Percentiles rank a stretch among this genome's conserved stretches.
Evolutionary conservation across 2,888 invertebrate species (phyloP).

Genomic region (Oxyteleia sp.): DNA sequence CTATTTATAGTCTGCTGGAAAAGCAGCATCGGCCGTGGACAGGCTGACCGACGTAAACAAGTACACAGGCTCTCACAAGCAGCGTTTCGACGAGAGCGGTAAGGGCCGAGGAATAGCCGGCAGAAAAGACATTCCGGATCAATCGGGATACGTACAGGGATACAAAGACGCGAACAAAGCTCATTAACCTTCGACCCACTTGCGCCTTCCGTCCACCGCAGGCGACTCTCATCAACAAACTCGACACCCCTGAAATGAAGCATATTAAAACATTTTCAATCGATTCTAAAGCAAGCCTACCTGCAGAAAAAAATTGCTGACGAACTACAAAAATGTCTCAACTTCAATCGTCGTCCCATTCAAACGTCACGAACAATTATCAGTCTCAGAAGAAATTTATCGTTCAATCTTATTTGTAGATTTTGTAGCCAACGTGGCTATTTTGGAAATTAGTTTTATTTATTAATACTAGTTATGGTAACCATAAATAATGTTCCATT

Average conservation of each 20-base stretch:
- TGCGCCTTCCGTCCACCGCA: constrained; percentile 48
- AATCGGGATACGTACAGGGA: constrained; percentile 94
- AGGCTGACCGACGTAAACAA: constrained; percentile 95
- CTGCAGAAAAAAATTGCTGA: neutral
- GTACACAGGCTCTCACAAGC: constrained; percentile 95
- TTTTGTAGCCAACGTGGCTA: too few species aligned
- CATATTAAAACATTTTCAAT: constrained; percentile 39
- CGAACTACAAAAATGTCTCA: neutral
- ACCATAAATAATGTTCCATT: too few species aligned
- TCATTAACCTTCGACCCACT: constrained; percentile 67
- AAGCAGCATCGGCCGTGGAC: constrained; percentile 89
- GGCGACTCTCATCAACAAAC: constrained; percentile 12
- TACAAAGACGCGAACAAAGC: constrained; percentile 92
- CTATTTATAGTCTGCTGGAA: constrained; percentile 84
- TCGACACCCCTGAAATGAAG: constrained; percentile 34
- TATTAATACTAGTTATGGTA: too few species aligned
- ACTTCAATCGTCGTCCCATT: too few species aligned
- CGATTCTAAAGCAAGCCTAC: neutral
- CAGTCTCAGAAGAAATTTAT: too few species aligned
- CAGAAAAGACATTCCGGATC: constrained; percentile 92
- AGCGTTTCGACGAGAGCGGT: constrained; percentile 94
- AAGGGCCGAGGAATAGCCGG: constrained; percentile 96
- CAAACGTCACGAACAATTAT: too few species aligned
- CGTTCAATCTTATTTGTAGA: too few species aligned
- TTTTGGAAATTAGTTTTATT: too few species aligned